Conservation (phyloP, 2,888 invertebrate species). For the Cetonia aurata region DNA sequence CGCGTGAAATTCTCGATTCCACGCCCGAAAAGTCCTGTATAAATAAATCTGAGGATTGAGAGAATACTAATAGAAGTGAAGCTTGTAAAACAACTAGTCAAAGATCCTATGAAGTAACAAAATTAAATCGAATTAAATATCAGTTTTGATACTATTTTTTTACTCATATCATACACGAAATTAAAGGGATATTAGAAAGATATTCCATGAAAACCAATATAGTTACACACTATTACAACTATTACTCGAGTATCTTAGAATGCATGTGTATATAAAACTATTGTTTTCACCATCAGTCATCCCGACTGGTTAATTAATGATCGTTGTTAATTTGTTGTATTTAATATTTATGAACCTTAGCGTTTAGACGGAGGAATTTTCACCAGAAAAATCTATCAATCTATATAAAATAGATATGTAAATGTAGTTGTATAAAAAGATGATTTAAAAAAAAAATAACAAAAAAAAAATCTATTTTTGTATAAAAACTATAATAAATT, state of each 20-base stretch:
- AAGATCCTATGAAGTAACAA: slow-evolving; percentile 21
- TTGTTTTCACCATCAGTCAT: slow-evolving; percentile 26
- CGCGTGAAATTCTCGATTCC: slow-evolving; percentile 4
- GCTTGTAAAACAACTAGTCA: slow-evolving; percentile 26
- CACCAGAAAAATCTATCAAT: background rate
- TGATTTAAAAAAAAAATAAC: slow-evolving; percentile 14
- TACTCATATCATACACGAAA: slow-evolving; percentile 19
- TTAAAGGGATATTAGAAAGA: slow-evolving; percentile 13
- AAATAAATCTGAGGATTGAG: slow-evolving; percentile 11
- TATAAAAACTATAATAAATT: slow-evolving; percentile 19
- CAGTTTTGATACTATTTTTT: slow-evolving; percentile 15
- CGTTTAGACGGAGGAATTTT: slow-evolving; percentile 1
- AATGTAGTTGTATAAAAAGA: slow-evolving; percentile 35
- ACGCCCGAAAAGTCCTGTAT: slow-evolving; percentile 18
- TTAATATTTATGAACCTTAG: slow-evolving; percentile 33
- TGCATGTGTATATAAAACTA: slow-evolving; percentile 7
- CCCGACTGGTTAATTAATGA: slow-evolving; percentile 10
- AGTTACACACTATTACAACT: background rate
- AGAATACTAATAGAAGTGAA: slow-evolving; percentile 2
- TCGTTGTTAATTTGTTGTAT: slow-evolving; percentile 39
- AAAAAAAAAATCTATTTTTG: slow-evolving; percentile 34
- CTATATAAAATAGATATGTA: slow-evolving; percentile 10
- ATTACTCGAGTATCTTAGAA: background rate
- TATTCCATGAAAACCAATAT: too few species aligned
- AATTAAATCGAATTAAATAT: slow-evolving; percentile 5